Evolutionary conservation across 1,140 invertebrate genomes (phyloP), one percentile per base, ranked within the genome.

Genomic region (Condylostylus longicornis): DNA sequence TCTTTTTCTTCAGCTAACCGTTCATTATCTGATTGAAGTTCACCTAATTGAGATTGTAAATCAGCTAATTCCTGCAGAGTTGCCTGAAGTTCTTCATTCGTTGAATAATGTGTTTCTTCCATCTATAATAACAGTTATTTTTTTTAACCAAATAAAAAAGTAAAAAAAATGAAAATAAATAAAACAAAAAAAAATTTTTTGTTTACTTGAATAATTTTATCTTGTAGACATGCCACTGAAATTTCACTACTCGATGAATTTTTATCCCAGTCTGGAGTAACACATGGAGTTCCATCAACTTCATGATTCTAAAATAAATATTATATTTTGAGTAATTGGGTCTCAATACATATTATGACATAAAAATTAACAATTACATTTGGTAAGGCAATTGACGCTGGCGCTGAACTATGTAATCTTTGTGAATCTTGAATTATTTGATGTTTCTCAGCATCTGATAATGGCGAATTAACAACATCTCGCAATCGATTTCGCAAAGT

Each of bases 51-150:
- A 18, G 77, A 71, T 61, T 83, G 87, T 21, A 94, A 65, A 60
- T 94, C 89, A 22, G 83, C 80, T 36, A 94, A 63, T 63, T 94
- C 89, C 48, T 91, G 88, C 28, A 94, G 67, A 0, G 89, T 94
- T 0, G 89, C 90, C 64, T 94, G 88, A 1, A 95, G 66, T 62
- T 95, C 90, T 64, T 95, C 89, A 55, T 85, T 90, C n/a, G 89
- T 94, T 33, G 79, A 79, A 46, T 66, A 73, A 53, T 67, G 65
- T 3, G 65, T 69, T 42, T 70, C 68, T 43, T 70, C 68, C 67
- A 70, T 69, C 33, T 39, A 18, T 5, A 17, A 21, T 7, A 14
- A 14, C 9, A 33, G 18, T 18, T 18, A 33, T 33, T 6, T 33
- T 18, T 25, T 8, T 25, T 25, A n/a, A n/a, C n/a, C n/a, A n/a